Conservation (phyloP, 2,113 vertebrate species). For the Apeltes quadracus region DNA sequence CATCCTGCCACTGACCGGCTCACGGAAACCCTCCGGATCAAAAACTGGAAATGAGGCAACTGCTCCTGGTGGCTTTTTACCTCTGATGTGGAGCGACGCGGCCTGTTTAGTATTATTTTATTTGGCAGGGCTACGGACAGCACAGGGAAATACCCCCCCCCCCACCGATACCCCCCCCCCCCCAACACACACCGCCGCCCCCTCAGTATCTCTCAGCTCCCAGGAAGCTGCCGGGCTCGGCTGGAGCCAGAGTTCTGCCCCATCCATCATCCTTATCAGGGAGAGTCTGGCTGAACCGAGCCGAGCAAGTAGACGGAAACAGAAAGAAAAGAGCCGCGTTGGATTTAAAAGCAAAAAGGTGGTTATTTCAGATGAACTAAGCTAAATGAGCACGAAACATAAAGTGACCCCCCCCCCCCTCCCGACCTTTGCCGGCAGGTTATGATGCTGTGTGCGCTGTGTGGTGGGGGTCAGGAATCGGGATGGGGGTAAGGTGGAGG, state of each 20-base stretch:
- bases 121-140: not conserved
- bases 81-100: not conserved
- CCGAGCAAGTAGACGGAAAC: slow-evolving; percentile 3
- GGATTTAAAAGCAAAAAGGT: slow-evolving; percentile 4
- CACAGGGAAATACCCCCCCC: slow-evolving; percentile 7
- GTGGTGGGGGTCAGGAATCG: not conserved
- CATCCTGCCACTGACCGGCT: not conserved
- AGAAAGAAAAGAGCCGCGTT: not conserved
- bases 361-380: not conserved
- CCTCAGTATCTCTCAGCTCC: slow-evolving; percentile 79
- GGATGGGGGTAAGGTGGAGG: not conserved
- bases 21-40: not conserved
- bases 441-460: slow-evolving; percentile 2
- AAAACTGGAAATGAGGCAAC: not conserved
- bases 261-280: slow-evolving; percentile 96
- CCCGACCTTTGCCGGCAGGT: not conserved
- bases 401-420: not conserved
- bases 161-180: not conserved
- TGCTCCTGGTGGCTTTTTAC: not conserved
- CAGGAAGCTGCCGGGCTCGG: slow-evolving; percentile 83
- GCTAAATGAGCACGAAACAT: not conserved
- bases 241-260: slow-evolving; percentile 89
- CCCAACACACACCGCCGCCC: not conserved
- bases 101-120: slow-evolving; percentile 12
- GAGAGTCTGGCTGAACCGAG: slow-evolving; percentile 79